Conservation (phyloP, 2,113 vertebrate species). For the Psettodes erumei region DNA sequence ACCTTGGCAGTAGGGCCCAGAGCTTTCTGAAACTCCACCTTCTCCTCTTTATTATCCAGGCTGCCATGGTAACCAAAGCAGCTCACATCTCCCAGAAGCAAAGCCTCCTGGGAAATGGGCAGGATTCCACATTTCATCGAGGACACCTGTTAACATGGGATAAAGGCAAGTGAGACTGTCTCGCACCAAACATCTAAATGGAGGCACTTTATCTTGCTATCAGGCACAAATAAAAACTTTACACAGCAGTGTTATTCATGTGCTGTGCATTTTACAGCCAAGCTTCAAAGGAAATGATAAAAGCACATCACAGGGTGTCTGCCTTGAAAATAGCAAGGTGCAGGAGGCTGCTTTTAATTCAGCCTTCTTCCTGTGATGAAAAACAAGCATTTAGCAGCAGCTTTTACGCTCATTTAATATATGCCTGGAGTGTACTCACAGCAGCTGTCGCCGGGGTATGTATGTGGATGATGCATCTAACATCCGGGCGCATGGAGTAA, state of each 20-base stretch:
- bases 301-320: conserved; percentile 29
- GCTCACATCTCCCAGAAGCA: conserved; percentile 93
- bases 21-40: conserved; percentile 94
- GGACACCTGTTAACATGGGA: conserved; percentile 88
- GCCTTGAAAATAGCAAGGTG: conserved; percentile 47
- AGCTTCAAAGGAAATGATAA: conserved; percentile 53
- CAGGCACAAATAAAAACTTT: conserved; percentile 55
- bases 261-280: conserved; percentile 47
- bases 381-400: conserved; percentile 48
- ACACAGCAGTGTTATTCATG: conserved; percentile 11
- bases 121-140: conserved; percentile 97
- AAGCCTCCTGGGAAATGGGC: conserved; percentile 96
- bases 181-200: conserved; percentile 50
- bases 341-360: conserved; percentile 46
- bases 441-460: conserved; percentile 92
- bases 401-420: conserved; percentile 32
- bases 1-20: conserved; percentile 96
- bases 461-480: conserved; percentile 93
- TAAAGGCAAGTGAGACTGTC: conserved; percentile 56
- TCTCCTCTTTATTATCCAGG: conserved; percentile 92
- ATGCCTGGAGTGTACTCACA: conserved; percentile 82
- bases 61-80: conserved; percentile 93
- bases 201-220: conserved; percentile 41
- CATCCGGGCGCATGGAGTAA: conserved; percentile 93
- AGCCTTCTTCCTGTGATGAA: conserved; percentile 13